phyloP scores from a whole-genome alignment of 2,113 vertebrate species.

The Galeopterus variegatus region DNA sequence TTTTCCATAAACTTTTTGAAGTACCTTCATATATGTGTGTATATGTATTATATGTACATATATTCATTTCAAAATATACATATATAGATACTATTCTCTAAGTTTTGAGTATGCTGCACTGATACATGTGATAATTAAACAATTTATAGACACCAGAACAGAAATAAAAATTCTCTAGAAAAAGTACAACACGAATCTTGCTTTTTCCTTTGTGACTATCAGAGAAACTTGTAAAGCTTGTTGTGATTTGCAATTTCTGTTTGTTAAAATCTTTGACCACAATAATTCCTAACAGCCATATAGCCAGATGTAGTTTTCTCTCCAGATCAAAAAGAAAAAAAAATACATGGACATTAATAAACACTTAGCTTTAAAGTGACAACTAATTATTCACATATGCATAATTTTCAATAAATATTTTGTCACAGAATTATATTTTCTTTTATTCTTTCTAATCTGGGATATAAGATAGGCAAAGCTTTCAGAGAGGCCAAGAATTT shows the following conservation, averaged over 20 bases:
- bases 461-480: not conserved
- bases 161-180: not conserved
- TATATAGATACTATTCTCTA: not conserved
- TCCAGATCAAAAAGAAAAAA: not conserved
- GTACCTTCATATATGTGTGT: not conserved
- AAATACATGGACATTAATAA: not conserved
- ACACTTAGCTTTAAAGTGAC: not conserved
- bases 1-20: no score
- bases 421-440: not conserved
- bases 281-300: not conserved
- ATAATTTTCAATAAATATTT: slow-evolving; percentile 5
- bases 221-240: not conserved
- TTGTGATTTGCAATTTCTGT: not conserved
- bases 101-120: not conserved
- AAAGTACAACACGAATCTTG: not conserved
- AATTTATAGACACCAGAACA: not conserved
- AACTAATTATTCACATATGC: not conserved
- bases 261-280: not conserved
- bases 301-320: not conserved
- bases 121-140: not conserved
- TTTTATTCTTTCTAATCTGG: not conserved
- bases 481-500: not conserved
- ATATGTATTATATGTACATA: not conserved
- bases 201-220: not conserved
- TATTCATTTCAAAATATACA: not conserved